phyloP scores from a whole-genome alignment of 2,113 vertebrate species.

The Circaetus cinerascens region DNA sequence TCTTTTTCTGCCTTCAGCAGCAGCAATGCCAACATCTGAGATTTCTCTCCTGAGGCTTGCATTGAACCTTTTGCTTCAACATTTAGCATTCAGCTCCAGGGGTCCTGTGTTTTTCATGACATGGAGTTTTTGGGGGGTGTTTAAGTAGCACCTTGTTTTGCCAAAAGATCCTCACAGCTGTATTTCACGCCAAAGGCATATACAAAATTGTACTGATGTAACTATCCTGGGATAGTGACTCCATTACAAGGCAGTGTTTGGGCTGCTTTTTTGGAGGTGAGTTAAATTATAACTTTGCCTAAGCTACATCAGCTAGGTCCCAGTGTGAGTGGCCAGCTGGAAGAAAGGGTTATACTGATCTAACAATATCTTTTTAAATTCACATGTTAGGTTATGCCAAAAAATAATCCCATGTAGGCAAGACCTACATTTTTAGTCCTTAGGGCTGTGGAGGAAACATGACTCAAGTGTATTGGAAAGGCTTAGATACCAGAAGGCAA shows the following conservation, averaged over 20 bases:
- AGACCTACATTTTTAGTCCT: slow-evolving; percentile 45
- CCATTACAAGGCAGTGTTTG: neutral
- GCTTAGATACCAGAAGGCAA: slow-evolving; percentile 46
- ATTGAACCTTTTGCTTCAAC: neutral
- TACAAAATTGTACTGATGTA: neutral
- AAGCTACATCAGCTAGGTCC: neutral
- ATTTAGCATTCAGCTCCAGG: neutral
- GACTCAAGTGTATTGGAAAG: slow-evolving; percentile 20
- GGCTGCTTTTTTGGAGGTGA: neutral
- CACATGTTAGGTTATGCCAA: neutral
- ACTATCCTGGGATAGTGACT: neutral
- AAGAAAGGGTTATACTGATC: neutral
- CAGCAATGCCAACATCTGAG: neutral
- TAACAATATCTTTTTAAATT: neutral
- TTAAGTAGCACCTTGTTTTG: neutral
- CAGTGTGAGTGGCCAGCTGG: neutral
- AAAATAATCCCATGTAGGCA: neutral
- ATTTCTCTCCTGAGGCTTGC: neutral
- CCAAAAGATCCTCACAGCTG: neutral
- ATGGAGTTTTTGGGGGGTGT: neutral
- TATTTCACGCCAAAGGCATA: neutral
- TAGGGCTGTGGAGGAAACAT: neutral
- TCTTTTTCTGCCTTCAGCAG: slow-evolving; percentile 31
- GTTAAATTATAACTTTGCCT: neutral
- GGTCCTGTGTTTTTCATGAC: neutral